phyloP scores from a whole-genome alignment of 2,888 invertebrate genomes.

The Monopis laevigella region DNA sequence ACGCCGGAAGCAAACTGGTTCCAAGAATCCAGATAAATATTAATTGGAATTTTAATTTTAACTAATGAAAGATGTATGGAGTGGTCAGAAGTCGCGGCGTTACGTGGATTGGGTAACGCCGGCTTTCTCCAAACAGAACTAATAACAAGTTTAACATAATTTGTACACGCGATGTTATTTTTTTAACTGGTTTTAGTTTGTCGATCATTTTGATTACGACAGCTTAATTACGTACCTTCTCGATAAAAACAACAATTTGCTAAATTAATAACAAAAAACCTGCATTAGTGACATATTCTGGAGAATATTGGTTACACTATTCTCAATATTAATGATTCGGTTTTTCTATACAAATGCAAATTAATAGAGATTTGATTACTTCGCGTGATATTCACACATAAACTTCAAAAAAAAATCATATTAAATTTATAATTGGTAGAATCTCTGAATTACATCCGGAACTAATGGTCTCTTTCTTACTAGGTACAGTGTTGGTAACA shows the following conservation, averaged over 20 bases:
- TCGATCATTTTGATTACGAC: slow-evolving; percentile 5
- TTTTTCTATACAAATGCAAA: neutral
- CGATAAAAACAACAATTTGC: neutral
- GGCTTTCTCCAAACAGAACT: slow-evolving; percentile 51
- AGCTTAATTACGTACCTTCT: neutral
- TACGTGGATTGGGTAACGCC: slow-evolving; percentile 47
- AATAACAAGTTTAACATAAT: slow-evolving; percentile 23
- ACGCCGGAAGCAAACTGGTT: slow-evolving; percentile 63
- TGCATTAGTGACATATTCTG: no score
- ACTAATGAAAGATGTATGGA: no score
- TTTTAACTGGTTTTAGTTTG: slow-evolving; percentile 4
- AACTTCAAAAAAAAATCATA: neutral
- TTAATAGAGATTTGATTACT: neutral
- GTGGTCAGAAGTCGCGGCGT: slow-evolving; percentile 16
- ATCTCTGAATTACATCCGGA: slow-evolving; percentile 2
- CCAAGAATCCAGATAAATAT: slow-evolving; percentile 36
- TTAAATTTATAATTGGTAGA: slow-evolving; percentile 1
- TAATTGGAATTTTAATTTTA: slow-evolving; percentile 54
- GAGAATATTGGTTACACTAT: neutral
- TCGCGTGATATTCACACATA: neutral
- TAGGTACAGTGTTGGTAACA: neutral
- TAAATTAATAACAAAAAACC: no score
- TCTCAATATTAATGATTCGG: neutral
- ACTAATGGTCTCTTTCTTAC: neutral
- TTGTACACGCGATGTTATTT: slow-evolving; percentile 6